Conservation (phyloP, 2,797 vertebrate species). For the Xiphorhynchus erythropygius region DNA sequence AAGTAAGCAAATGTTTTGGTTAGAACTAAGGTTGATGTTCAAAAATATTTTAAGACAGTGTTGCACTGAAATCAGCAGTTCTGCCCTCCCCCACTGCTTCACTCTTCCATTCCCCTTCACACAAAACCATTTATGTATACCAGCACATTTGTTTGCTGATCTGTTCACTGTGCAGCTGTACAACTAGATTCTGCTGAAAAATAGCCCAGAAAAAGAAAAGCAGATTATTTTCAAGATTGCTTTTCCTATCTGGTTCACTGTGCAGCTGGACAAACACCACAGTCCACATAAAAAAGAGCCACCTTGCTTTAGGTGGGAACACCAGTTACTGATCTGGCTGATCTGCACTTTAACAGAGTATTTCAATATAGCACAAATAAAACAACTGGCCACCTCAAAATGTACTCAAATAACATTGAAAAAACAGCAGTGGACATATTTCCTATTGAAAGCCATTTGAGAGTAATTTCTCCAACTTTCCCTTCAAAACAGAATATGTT, state of each 20-base stretch:
- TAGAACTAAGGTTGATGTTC: background rate
- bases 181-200: constrained; percentile 41
- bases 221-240: constrained; percentile 14
- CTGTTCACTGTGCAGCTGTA: constrained; percentile 37
- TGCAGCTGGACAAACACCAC: constrained; percentile 58
- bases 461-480: background rate
- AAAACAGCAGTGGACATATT: background rate
- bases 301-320: background rate
- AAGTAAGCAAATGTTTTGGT: background rate
- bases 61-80: background rate
- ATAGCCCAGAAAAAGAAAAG: background rate
- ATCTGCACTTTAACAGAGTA: background rate
- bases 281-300: background rate
- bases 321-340: background rate
- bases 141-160: constrained; percentile 50
- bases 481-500: background rate
- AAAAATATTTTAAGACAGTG: background rate
- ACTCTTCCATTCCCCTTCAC: background rate
- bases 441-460: background rate
- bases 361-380: background rate
- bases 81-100: background rate
- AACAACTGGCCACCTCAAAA: background rate
- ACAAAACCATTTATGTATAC: background rate
- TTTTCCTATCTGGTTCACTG: constrained; percentile 34
- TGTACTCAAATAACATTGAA: background rate